A percentile compares a stretch with the other conserved stretches of the same genome.
These are phyloP conservation scores for Bombus difficillimus DNA, from an alignment of 1,140 invertebrate species.

Conservation along the genomic window DNA sequence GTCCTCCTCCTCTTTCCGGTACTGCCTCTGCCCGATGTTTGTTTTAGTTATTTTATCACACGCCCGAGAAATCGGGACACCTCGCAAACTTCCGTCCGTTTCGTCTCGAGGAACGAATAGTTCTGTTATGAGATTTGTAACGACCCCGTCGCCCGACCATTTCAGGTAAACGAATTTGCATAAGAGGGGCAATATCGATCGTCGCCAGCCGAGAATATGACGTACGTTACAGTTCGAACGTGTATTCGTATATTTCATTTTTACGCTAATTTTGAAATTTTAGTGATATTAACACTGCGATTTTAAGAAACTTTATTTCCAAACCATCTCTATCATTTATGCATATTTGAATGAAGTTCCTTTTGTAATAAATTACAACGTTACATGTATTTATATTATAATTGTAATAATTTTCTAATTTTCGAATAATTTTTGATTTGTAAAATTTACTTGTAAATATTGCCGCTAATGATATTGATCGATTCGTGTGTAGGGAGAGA, in stretches of 20 bases:
- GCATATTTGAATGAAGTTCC: no score
- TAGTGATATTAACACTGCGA: no score
- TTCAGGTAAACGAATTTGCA: neutral
- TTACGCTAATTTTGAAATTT: no score
- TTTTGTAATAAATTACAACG: no score
- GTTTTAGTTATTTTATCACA: constrained; percentile 82
- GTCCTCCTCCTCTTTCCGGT: constrained; percentile 62
- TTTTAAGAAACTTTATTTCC: no score
- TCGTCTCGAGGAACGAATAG: neutral
- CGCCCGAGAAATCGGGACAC: constrained; percentile 75
- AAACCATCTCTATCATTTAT: no score
- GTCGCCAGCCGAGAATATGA: neutral
- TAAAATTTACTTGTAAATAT: no score
- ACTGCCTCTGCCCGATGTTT: constrained; percentile 74
- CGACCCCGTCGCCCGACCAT: neutral
- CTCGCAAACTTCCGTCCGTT: constrained; percentile 75
- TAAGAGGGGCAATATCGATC: neutral
- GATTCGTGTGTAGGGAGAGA: no score
- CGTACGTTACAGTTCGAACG: neutral
- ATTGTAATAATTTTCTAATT: no score
- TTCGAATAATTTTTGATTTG: no score
- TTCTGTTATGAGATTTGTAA: neutral
- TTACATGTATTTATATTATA: no score
- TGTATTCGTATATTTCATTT: neutral
- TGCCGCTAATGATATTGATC: no score